These are phyloP conservation scores for Lemur catta DNA, from an alignment of 2,797 vertebrate genomes.

Conservation along the genomic window DNA sequence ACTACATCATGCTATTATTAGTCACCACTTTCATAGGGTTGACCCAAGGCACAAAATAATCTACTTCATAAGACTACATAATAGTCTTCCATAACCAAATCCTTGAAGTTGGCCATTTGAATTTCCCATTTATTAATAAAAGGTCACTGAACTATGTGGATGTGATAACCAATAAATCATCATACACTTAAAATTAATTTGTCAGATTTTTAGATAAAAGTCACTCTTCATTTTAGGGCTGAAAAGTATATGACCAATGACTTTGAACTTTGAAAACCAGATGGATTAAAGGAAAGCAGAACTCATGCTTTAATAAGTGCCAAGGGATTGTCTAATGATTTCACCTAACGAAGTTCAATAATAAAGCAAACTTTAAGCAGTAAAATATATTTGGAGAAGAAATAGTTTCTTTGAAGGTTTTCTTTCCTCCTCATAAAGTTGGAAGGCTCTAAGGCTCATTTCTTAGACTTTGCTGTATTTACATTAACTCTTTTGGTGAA, in stretches of 20 bases:
- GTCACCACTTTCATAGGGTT: background rate
- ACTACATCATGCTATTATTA: background rate
- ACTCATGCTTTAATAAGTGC: background rate
- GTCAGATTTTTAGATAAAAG: background rate
- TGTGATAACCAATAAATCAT: background rate
- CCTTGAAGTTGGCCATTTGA: background rate
- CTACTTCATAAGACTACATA: background rate
- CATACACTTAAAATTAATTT: background rate
- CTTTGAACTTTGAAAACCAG: background rate
- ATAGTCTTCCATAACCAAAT: background rate
- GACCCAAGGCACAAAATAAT: background rate
- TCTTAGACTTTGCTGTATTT: background rate
- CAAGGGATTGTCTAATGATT: background rate
- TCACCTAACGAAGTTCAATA: background rate
- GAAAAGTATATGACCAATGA: background rate
- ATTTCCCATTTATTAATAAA: background rate
- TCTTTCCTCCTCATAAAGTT: background rate
- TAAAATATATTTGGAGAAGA: slow-evolving; percentile 25
- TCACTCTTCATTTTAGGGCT: background rate
- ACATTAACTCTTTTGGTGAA: background rate
- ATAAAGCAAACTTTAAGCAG: background rate
- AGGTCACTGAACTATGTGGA: background rate
- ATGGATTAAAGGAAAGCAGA: background rate
- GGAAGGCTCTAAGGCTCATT: background rate
- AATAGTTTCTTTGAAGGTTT: background rate